These are phyloP conservation scores for Balanococcus diminutus DNA, from an alignment of 2,888 invertebrate species.

Conservation along the genomic window DNA sequence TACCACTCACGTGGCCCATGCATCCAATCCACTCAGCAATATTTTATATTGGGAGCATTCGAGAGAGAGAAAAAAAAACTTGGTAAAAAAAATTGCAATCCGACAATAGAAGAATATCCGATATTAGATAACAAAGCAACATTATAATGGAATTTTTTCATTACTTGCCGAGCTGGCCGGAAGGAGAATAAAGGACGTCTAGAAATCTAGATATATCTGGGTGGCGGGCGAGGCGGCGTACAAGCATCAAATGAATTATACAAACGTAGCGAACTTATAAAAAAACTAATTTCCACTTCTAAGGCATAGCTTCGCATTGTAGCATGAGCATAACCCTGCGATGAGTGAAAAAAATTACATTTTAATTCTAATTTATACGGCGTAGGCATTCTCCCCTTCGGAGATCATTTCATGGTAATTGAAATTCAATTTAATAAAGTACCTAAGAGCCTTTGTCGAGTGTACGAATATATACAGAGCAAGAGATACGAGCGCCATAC, in stretches of 20 bases:
- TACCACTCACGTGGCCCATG: neutral
- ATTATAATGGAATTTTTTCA: conserved; percentile 10
- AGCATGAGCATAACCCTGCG: neutral
- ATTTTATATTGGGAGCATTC: too few species aligned
- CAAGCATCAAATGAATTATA: neutral
- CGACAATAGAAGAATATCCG: neutral
- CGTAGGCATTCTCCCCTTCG: neutral
- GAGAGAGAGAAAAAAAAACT: neutral
- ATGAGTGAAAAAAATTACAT: neutral
- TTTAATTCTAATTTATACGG: neutral
- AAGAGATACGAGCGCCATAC: too few species aligned
- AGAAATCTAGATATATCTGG: too few species aligned
- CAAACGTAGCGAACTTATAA: neutral
- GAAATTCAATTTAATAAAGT: neutral
- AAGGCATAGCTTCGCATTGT: neutral
- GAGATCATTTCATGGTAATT: neutral
- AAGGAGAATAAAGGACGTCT: neutral
- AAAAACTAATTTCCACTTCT: neutral
- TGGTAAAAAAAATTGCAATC: neutral
- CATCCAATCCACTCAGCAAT: neutral
- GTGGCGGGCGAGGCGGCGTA: too few species aligned
- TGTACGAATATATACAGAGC: too few species aligned
- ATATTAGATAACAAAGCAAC: conserved; percentile 11
- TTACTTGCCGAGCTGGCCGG: neutral
- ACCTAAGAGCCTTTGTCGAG: neutral